Percentiles rank a stretch among this genome's conserved stretches.
Evolutionary conservation across 2,888 invertebrate genomes (phyloP).

Genomic region (Synanthedon myopaeformis): DNA sequence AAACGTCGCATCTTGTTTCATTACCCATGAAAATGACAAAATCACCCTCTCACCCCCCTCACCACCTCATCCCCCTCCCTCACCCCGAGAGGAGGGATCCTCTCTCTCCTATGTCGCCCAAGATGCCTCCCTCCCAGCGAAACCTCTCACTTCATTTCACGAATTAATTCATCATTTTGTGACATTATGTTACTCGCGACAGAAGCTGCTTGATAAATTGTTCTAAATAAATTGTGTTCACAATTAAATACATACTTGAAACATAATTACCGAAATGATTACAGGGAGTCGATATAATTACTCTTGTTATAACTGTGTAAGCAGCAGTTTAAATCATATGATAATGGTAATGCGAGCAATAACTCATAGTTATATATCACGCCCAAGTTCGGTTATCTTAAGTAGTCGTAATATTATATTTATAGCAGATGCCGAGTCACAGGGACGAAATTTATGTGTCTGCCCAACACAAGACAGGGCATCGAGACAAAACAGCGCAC

Average conservation of each 20-base stretch:
- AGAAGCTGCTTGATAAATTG: not conserved
- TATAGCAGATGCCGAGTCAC: too few species aligned
- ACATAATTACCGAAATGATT: not conserved
- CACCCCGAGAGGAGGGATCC: too few species aligned
- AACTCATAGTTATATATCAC: not conserved
- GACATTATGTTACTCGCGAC: not conserved
- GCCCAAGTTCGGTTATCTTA: not conserved
- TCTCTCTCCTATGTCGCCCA: too few species aligned
- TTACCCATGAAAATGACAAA: slow-evolving; percentile 31
- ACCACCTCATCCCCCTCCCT: not conserved
- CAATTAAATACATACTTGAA: not conserved
- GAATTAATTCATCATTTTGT: slow-evolving; percentile 42
- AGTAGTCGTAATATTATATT: too few species aligned
- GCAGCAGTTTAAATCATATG: not conserved
- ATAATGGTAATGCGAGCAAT: not conserved
- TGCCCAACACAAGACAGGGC: too few species aligned
- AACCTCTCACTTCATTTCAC: slow-evolving; percentile 37
- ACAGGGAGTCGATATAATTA: not conserved
- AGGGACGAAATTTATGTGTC: too few species aligned
- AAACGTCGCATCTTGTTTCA: slow-evolving; percentile 16
- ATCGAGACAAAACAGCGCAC: too few species aligned
- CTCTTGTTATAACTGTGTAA: not conserved
- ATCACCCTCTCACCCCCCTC: slow-evolving; percentile 1
- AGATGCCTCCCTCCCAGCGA: slow-evolving; percentile 5
- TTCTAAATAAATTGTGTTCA: not conserved